A percentile compares a stretch with the other conserved stretches of the same genome.
Evolutionary conservation across 2,888 invertebrate species (phyloP).

Genomic region (Alentia gelatinosa): DNA sequence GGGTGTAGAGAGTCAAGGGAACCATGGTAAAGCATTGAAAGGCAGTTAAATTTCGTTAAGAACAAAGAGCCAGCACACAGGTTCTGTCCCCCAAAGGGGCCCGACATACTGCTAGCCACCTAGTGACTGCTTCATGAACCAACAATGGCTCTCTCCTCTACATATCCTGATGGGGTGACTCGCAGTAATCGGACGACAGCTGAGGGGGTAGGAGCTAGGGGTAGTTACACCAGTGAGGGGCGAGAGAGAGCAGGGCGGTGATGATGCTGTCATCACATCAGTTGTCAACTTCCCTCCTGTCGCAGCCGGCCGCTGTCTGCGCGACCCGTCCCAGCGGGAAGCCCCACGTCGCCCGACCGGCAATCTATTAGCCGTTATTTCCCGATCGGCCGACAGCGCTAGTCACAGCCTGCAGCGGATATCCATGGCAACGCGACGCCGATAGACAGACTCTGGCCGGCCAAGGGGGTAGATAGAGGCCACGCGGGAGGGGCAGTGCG

Average conservation of each 20-base stretch:
- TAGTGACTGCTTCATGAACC: too few relatives aligned
- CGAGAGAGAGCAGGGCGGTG: neutral
- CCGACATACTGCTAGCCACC: too few relatives aligned
- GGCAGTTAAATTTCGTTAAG: too few relatives aligned
- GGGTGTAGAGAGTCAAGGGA: too few relatives aligned
- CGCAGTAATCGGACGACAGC: neutral
- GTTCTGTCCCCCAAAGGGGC: too few relatives aligned
- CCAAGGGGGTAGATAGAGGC: neutral
- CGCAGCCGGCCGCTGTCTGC: neutral
- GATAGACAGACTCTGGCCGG: neutral
- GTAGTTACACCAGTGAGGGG: neutral
- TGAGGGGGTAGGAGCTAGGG: neutral
- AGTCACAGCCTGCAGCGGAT: neutral
- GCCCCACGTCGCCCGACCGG: neutral
- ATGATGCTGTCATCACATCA: slow-evolving; percentile 4
- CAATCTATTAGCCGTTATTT: slow-evolving; percentile 45
- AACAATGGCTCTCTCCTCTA: too few relatives aligned
- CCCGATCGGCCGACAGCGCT: neutral
- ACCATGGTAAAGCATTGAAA: too few relatives aligned
- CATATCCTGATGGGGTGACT: too few relatives aligned
- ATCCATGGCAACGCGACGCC: slow-evolving; percentile 28
- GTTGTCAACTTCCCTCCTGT: slow-evolving; percentile 21
- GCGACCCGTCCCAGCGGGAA: neutral
- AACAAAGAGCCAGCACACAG: too few relatives aligned
- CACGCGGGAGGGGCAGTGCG: too few relatives aligned